Percentiles rank a stretch among this genome's conserved stretches.
Conservation (phyloP, 2,113 vertebrate genomes). For the Pedionomus torquatus region DNA sequence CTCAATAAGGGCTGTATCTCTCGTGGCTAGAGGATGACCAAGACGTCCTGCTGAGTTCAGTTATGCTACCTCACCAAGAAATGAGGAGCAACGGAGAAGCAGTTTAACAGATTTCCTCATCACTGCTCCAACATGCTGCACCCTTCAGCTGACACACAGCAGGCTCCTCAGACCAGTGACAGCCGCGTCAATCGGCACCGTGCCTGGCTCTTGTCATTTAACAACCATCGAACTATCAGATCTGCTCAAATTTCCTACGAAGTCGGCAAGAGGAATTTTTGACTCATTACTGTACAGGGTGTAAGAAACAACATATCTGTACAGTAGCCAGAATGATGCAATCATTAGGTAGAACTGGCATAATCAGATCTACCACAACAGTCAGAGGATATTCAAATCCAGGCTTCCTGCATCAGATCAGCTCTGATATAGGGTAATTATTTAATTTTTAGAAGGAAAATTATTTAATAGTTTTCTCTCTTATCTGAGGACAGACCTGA, state of each 20-base stretch:
- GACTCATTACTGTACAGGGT: background rate
- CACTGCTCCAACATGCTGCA: background rate
- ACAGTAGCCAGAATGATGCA: background rate
- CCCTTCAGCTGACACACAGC: background rate
- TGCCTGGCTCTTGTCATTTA: background rate
- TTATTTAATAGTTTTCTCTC: background rate
- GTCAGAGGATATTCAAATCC: background rate
- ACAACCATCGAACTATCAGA: background rate
- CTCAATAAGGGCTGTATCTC: background rate
- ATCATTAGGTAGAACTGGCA: background rate
- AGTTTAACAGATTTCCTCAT: background rate
- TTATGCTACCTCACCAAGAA: background rate
- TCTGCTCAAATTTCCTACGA: background rate
- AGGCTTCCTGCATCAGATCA: background rate
- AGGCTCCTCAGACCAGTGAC: background rate
- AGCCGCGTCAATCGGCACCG: background rate
- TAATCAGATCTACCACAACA: background rate
- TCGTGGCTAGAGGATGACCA: background rate
- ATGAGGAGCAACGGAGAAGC: rapidly evolving
- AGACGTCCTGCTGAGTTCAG: background rate
- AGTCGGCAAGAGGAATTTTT: background rate
- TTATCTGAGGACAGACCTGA: background rate
- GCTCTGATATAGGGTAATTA: background rate
- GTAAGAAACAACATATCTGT: background rate
- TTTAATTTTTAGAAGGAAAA: background rate